Base-by-base conservation (phyloP, 1,140 invertebrate genomes). In the Pseudomyrmex sp. region DNA sequence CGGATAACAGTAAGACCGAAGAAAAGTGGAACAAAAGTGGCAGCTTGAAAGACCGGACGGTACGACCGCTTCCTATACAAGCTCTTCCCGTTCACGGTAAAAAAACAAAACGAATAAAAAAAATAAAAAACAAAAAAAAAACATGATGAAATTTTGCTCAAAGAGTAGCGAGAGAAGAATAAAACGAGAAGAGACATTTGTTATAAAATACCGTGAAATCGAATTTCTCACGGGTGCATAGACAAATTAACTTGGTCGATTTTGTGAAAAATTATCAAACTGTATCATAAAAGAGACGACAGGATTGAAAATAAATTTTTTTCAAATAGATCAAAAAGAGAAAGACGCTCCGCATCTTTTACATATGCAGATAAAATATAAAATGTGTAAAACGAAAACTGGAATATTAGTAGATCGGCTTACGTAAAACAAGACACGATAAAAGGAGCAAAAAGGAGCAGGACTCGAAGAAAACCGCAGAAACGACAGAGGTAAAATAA, bases 21-120 rank as follows among this genome's bases (percentile, higher is more conserved):
- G 85, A 76, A 82, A 88, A 88, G 83, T 85, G 83, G 85, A 88
- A 76, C 85, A 85, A 80, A 87, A 87, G 72, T 88, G 87, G 85
- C 82, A 59, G 75, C n/a, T 76, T 62, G 80, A 84, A 83, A 70
- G 77, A 61, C 50, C 59, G 70, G 52, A n/a, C 70, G 70, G 62
- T 65, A 69, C 68, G 76, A 86, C 85, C 69, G 69, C 62, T 80
- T 84, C 56, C 75, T 62, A 82, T 68, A 85, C 79, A 89, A 54
- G 23, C n/a, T 85, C 83, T 82, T 85, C 54, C 74, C 48, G 79
- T 84, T 88, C 74, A 80, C 46, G 15, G 26, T 56, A n/a, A 13
- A 9, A 74, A 73, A 18, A n/a, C 3, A 46, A 62, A 35, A 35
- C 5, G 20, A 73, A 66, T 23, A 61, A 66, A 12, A 48, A 35